Percentiles rank a stretch among this genome's conserved stretches.
phyloP scores from a whole-genome alignment of 2,888 invertebrate species.

The Steinernema hermaphroditum region DNA sequence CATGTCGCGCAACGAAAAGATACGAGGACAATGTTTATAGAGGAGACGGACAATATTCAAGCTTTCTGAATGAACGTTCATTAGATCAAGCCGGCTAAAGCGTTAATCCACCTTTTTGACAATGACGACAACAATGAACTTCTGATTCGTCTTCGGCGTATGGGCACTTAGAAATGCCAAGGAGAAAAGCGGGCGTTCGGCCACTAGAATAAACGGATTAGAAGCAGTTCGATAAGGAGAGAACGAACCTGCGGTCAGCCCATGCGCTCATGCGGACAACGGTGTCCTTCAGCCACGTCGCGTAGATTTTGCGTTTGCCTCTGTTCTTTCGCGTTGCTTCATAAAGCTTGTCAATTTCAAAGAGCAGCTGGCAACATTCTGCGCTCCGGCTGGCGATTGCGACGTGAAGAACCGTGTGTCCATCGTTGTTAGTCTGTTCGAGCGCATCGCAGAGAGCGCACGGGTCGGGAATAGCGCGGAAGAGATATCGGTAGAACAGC shows the following conservation, averaged over 20 bases:
- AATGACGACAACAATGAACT: not conserved
- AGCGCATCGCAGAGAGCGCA: not conserved
- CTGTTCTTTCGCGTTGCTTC: not conserved
- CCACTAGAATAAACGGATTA: not conserved
- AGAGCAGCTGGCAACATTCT: not conserved
- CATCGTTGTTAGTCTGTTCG: not conserved
- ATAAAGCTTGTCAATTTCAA: slow-evolving; percentile 11
- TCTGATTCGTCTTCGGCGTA: not conserved
- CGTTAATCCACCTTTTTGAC: not conserved
- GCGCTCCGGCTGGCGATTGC: not conserved
- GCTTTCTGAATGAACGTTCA: not conserved
- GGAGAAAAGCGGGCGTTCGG: not conserved
- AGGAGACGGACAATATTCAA: slow-evolving; percentile 9
- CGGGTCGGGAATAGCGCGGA: not conserved
- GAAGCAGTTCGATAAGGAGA: too few species aligned
- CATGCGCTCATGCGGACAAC: not conserved
- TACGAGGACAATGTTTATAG: not conserved
- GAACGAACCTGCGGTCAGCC: not conserved
- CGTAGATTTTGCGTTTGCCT: not conserved
- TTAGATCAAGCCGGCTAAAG: too few species aligned
- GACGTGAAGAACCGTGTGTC: slow-evolving; percentile 8
- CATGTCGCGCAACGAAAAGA: not conserved
- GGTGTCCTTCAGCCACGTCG: not conserved
- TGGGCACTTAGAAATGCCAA: not conserved
- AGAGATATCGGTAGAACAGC: not conserved